Evolutionary conservation across 2,888 invertebrate species (phyloP).

Genomic region (Drosophila lutescens): DNA sequence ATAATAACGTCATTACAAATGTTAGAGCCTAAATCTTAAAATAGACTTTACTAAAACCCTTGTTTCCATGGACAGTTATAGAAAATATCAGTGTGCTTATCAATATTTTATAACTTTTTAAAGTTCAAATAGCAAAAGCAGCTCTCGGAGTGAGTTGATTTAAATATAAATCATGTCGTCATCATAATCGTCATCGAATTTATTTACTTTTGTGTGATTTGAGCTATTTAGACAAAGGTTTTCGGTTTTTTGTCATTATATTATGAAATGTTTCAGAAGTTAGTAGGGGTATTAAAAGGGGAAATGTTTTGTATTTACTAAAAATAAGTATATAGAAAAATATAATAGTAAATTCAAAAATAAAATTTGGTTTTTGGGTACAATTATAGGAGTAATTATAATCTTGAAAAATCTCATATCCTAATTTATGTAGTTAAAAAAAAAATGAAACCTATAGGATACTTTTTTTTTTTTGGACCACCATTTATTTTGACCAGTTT

Average conservation of each 20-base stretch:
- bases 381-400: no score
- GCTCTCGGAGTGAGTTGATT: background rate
- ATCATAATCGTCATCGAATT: background rate
- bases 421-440: no score
- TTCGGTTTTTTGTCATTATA: background rate
- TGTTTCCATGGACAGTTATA: slow-evolving; percentile 4
- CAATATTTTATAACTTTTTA: background rate
- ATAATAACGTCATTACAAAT: no score
- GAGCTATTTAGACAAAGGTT: background rate
- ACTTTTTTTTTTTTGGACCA: no score
- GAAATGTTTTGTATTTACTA: no score
- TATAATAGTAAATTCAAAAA: no score
- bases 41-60: background rate
- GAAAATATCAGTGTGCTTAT: background rate
- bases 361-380: no score
- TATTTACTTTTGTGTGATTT: background rate
- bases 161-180: slow-evolving; percentile 1
- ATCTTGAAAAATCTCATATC: no score
- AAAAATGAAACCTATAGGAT: no score
- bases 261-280: background rate
- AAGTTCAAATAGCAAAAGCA: no score
- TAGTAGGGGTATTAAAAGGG: no score
- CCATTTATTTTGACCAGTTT: slow-evolving; percentile 9
- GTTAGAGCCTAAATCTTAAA: background rate
- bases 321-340: no score